Conservation (phyloP, 1,140 invertebrate species). For the Eurosta solidaginis region DNA sequence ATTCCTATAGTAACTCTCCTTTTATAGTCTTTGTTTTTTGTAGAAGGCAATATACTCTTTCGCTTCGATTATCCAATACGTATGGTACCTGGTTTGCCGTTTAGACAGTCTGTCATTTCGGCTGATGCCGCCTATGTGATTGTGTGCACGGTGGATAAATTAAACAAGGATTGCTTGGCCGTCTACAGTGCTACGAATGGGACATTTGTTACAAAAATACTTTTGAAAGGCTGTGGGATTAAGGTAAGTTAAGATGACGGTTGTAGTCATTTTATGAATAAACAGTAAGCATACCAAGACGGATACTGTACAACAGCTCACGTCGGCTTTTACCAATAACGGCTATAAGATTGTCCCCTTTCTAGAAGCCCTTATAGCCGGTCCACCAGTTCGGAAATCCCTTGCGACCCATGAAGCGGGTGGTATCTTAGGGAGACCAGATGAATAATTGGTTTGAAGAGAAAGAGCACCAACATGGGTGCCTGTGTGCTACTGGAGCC, state of each 20-base stretch:
- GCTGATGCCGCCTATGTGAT: constrained; percentile 80
- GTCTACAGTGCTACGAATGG: constrained; percentile 86
- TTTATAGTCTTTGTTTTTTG: constrained; percentile 31
- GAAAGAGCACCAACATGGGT: too few relatives aligned
- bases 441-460: too few relatives aligned
- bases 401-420: too few relatives aligned
- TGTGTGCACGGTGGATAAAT: constrained; percentile 80
- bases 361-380: too few relatives aligned
- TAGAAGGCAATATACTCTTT: constrained; percentile 77
- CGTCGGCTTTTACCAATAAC: too few relatives aligned
- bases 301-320: too few relatives aligned
- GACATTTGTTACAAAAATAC: constrained; percentile 73
- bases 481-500: too few relatives aligned
- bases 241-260: constrained; percentile 63
- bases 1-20: neutral
- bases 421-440: too few relatives aligned
- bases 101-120: constrained; percentile 77
- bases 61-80: constrained; percentile 78
- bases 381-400: too few relatives aligned
- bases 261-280: too few relatives aligned
- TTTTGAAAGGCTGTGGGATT: constrained; percentile 68
- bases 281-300: too few relatives aligned
- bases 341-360: too few relatives aligned
- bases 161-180: constrained; percentile 79
- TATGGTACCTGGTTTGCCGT: constrained; percentile 69